Conservation (phyloP, 2,888 invertebrate genomes). For the Xylocampa areola region DNA sequence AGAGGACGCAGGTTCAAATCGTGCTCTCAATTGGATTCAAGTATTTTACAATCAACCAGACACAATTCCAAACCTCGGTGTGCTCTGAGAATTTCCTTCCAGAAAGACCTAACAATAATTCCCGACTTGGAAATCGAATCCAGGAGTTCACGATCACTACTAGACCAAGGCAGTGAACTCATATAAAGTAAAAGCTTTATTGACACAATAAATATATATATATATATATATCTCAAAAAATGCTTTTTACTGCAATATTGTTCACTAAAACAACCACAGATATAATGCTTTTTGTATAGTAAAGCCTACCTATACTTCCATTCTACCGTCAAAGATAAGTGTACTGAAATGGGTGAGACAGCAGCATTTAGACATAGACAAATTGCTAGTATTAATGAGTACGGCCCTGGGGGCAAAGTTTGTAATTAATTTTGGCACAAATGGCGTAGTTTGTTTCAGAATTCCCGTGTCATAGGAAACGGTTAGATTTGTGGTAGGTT, state of each 20-base stretch:
- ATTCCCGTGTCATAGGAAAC: background rate
- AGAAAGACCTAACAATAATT: no score
- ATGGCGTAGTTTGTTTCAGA: conserved; percentile 2
- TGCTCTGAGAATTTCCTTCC: no score
- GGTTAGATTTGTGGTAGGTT: background rate
- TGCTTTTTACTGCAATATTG: background rate
- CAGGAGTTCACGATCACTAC: no score
- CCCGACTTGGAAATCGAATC: no score
- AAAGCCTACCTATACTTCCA: background rate
- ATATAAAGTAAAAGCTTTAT: no score
- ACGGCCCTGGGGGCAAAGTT: background rate
- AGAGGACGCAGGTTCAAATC: no score
- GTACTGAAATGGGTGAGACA: conserved; percentile 18
- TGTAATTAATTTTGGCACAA: conserved; percentile 8
- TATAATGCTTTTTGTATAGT: background rate
- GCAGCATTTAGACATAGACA: conserved; percentile 6
- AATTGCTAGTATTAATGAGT: conserved; percentile 16
- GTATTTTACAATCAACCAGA: no score
- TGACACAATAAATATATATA: no score
- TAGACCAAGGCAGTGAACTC: no score
- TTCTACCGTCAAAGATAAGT: conserved; percentile 15
- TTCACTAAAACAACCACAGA: background rate
- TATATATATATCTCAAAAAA: no score
- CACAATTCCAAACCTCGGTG: no score
- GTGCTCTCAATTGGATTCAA: no score